phyloP scores from a whole-genome alignment of 1,140 invertebrate genomes.

The Drosophila sp. region DNA sequence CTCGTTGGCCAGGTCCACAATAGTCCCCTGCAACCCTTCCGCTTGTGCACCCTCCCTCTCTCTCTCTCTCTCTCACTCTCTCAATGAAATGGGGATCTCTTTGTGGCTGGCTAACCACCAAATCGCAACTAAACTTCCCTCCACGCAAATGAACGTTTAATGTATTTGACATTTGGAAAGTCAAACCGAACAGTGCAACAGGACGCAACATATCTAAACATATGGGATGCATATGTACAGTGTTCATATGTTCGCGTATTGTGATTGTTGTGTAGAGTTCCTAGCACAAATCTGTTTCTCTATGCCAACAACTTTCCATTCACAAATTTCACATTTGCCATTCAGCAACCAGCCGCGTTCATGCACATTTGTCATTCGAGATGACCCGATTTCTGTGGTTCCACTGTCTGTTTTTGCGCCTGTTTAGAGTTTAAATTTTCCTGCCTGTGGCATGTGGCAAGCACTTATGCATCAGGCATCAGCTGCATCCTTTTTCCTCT shows the following conservation, averaged over 20 bases:
- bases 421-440: constrained; percentile 80
- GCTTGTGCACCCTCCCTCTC: no score
- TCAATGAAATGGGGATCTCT: constrained; percentile 49
- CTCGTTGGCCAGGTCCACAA: background rate
- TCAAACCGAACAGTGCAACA: constrained; percentile 70
- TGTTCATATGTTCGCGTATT: no score
- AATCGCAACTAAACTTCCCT: constrained; percentile 62
- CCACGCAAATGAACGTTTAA: constrained; percentile 79
- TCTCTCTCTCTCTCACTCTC: no score
- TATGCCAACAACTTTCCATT: constrained; percentile 1
- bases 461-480: constrained; percentile 19
- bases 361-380: constrained; percentile 75
- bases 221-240: constrained; percentile 38
- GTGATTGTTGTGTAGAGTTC: no score
- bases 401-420: constrained; percentile 71
- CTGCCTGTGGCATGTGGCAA: constrained; percentile 37
- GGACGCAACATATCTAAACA: constrained; percentile 70
- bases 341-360: constrained; percentile 9
- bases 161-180: constrained; percentile 82
- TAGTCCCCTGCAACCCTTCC: constrained; percentile 3
- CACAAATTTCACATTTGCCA: constrained; percentile 21
- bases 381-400: constrained; percentile 79
- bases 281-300: constrained; percentile 19
- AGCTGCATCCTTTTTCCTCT: constrained; percentile 5
- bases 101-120: constrained; percentile 71